phyloP scores from a whole-genome alignment of 2,797 vertebrate genomes.

The Anguilla megastoma region DNA sequence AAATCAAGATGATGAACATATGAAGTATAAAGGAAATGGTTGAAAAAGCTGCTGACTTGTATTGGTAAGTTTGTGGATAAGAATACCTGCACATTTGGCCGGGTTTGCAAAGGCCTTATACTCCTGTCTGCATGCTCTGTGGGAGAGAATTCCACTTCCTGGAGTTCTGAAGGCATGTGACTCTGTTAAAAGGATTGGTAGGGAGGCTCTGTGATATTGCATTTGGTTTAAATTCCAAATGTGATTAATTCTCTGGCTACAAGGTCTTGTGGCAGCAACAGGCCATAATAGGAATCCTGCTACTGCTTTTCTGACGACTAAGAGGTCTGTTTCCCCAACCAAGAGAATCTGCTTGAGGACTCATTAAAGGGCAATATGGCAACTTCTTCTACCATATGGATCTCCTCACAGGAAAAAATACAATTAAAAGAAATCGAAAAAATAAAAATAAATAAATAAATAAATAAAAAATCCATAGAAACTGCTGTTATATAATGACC shows the following conservation, averaged over 20 bases:
- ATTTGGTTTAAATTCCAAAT: not conserved
- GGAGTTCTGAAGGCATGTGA: not conserved
- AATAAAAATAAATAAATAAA: no score
- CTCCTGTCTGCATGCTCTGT: not conserved
- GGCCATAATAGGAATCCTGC: not conserved
- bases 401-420: not conserved
- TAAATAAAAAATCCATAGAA: not conserved
- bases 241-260: slow-evolving; percentile 1
- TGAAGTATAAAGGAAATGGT: not conserved
- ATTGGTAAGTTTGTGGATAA: not conserved
- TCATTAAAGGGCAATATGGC: not conserved
- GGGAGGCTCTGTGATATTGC: not conserved
- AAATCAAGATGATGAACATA: not conserved
- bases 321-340: not conserved
- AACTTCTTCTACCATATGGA: not conserved
- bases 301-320: not conserved
- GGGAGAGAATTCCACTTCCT: slow-evolving; percentile 2
- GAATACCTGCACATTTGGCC: not conserved
- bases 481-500: not conserved
- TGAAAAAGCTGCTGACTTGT: not conserved
- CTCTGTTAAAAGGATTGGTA: not conserved
- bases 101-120: not conserved
- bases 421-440: not conserved
- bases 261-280: not conserved
- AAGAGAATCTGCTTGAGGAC: not conserved